Evolutionary conservation across 2,888 invertebrate species (phyloP).

Genomic region (Nomada fabriciana): DNA sequence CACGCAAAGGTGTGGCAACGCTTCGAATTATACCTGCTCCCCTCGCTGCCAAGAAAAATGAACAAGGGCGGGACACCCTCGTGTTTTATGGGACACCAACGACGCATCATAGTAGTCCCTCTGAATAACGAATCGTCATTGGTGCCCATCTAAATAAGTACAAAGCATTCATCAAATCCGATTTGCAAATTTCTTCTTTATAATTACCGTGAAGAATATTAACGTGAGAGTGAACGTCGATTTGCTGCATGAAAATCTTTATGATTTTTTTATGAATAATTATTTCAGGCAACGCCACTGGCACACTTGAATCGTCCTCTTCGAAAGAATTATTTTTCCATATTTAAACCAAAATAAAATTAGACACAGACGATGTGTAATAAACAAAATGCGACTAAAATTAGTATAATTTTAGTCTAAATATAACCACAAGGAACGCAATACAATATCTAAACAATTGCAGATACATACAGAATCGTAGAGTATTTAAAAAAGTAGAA

Average conservation of each 20-base stretch:
- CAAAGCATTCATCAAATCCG: constrained; percentile 29
- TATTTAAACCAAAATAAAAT: no score
- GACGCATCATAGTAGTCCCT: constrained; percentile 12
- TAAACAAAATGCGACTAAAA: no score
- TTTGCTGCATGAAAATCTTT: constrained; percentile 2
- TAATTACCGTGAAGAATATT: constrained; percentile 37
- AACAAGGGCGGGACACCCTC: constrained; percentile 53
- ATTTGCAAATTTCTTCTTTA: constrained; percentile 37
- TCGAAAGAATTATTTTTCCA: no score
- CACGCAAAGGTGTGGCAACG: constrained; percentile 71
- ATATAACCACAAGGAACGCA: no score
- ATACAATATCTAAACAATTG: no score
- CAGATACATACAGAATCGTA: no score
- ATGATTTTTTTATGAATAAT: background rate
- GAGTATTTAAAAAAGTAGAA: no score
- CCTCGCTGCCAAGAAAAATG: constrained; percentile 65
- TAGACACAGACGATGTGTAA: no score
- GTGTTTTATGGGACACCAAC: constrained; percentile 16
- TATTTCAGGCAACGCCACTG: no score
- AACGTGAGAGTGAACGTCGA: constrained; percentile 16
- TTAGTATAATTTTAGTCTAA: no score
- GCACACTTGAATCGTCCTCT: background rate
- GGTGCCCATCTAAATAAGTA: background rate
- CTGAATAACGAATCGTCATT: constrained; percentile 35
- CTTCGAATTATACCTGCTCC: constrained; percentile 73